Percentiles rank a stretch among this genome's conserved stretches.
Conservation (phyloP, 2,888 invertebrate genomes). For the Thumatha senex region DNA sequence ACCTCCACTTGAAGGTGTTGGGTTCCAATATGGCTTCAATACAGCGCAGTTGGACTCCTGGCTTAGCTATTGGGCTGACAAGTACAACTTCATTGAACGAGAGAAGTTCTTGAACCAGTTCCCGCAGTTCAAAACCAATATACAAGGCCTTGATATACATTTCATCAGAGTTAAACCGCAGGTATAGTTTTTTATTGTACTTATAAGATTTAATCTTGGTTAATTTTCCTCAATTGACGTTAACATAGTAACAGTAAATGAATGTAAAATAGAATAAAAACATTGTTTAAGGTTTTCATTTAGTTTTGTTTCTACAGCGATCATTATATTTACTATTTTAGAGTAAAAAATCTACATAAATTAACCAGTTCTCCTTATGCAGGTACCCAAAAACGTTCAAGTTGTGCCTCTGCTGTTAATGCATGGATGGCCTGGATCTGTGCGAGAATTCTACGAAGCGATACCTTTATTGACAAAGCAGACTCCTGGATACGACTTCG, state of each 20-base stretch:
- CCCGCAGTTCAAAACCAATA: constrained; percentile 90
- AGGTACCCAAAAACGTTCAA: constrained; percentile 61
- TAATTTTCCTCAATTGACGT: too few species aligned
- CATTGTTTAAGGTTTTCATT: too few species aligned
- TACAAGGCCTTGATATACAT: constrained; percentile 88
- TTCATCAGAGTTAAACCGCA: constrained; percentile 86
- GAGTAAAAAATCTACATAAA: too few species aligned
- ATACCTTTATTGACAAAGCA: constrained; percentile 86
- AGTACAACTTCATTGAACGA: constrained; percentile 86
- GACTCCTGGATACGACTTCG: constrained; percentile 60
- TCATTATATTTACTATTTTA: too few species aligned
- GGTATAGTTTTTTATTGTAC: constrained; percentile 31
- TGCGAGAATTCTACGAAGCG: constrained; percentile 92
- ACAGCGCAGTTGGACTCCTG: constrained; percentile 85
- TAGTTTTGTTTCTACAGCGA: too few species aligned
- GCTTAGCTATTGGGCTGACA: constrained; percentile 89
- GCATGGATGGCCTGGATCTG: constrained; percentile 96
- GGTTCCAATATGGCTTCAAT: constrained; percentile 93
- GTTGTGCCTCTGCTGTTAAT: constrained; percentile 87
- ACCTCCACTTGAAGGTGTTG: constrained; percentile 86
- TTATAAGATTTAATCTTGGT: too few species aligned
- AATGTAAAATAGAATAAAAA: too few species aligned
- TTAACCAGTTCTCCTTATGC: constrained; percentile 14
- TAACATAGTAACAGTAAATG: too few species aligned
- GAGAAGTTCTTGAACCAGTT: constrained; percentile 87